A percentile compares a stretch with the other conserved stretches of the same genome.
phyloP scores from a whole-genome alignment of 2,113 vertebrate genomes.

The Catagonus wagneri region DNA sequence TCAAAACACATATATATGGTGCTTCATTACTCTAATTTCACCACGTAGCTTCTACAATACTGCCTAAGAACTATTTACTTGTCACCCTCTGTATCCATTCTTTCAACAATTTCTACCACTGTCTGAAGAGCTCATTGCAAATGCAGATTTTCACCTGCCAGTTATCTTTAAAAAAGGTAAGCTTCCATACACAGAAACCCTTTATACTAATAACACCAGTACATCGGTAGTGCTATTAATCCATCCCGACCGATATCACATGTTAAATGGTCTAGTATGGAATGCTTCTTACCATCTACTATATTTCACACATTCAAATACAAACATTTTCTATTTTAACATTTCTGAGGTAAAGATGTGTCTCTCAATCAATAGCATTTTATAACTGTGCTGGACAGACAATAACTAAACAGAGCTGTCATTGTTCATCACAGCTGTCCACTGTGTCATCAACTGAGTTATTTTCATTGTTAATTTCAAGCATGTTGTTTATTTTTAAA shows the following conservation, averaged over 20 bases:
- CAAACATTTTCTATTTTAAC: background rate
- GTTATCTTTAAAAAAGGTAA: background rate
- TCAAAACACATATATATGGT: background rate
- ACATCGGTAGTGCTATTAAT: background rate
- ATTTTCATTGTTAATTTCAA: background rate
- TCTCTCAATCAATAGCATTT: background rate
- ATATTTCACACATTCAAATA: background rate
- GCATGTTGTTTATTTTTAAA: slow-evolving; percentile 20
- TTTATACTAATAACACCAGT: slow-evolving; percentile 1
- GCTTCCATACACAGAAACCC: background rate
- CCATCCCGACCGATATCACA: background rate
- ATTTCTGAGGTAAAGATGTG: slow-evolving; percentile 25
- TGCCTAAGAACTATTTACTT: slow-evolving; percentile 5
- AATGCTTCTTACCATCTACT: background rate
- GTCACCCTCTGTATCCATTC: background rate
- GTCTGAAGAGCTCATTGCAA: background rate
- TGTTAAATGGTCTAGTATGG: background rate
- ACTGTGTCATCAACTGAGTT: background rate
- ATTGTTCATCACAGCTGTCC: background rate
- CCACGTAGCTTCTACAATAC: background rate
- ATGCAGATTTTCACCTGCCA: background rate
- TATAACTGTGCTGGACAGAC: background rate
- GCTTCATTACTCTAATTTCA: background rate
- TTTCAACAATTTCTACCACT: slow-evolving; percentile 24
- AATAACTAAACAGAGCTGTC: background rate